These are phyloP conservation scores for Kryptopterus vitreolus DNA, from an alignment of 2,797 vertebrate genomes.

Conservation along the genomic window DNA sequence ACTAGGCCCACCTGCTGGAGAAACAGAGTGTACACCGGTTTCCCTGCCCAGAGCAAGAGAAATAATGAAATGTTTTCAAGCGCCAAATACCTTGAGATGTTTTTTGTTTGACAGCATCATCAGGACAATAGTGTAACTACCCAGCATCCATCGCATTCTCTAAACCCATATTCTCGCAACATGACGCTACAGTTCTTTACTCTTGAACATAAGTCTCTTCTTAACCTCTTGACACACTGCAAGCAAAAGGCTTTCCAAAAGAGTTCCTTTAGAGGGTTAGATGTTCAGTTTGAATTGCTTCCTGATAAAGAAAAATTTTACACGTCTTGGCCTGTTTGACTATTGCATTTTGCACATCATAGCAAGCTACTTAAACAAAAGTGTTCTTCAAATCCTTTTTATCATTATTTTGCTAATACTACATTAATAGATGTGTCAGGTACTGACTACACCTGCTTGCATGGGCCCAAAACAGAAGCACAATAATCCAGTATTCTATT, in stretches of 20 bases:
- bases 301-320: background rate
- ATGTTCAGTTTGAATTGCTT: background rate
- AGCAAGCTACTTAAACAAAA: background rate
- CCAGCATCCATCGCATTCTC: background rate
- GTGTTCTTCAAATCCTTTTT: too few relatives aligned
- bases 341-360: background rate
- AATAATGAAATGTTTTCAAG: background rate
- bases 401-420: background rate
- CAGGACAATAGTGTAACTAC: background rate
- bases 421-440: background rate
- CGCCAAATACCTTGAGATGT: background rate
- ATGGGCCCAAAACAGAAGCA: constrained; percentile 30
- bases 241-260: background rate
- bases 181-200: too few relatives aligned
- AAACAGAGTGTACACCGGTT: background rate
- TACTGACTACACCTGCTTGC: background rate
- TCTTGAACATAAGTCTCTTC: background rate
- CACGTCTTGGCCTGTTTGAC: background rate
- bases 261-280: background rate
- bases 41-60: background rate
- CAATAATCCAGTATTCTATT: background rate
- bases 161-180: background rate
- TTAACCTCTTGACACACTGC: background rate
- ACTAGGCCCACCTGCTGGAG: constrained; percentile 70
- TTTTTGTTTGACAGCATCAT: background rate